Evolutionary conservation across 1,140 invertebrate genomes (phyloP).

Genomic region (Drosophila oshimai): DNA sequence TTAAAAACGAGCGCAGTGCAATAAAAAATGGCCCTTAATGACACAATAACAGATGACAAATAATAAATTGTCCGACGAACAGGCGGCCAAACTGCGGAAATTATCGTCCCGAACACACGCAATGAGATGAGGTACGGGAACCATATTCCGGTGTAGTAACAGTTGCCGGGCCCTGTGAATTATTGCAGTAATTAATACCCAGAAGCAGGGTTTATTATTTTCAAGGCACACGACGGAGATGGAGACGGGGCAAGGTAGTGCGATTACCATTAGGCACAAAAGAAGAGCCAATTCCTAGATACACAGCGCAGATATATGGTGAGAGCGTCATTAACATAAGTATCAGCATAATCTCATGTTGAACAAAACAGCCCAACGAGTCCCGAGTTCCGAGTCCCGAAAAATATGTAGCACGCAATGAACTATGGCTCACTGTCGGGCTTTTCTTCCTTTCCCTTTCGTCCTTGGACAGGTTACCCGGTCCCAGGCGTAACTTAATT

Average conservation of each 20-base stretch:
- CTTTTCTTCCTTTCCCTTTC: background rate
- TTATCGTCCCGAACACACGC: slow-evolving; percentile 36
- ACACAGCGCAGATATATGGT: slow-evolving; percentile 30
- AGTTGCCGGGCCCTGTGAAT: slow-evolving; percentile 55
- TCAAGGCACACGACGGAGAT: background rate
- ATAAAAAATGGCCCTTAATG: slow-evolving; percentile 70
- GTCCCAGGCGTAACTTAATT: slow-evolving; percentile 57
- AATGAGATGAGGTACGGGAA: background rate
- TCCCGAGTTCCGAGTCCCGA: slow-evolving; percentile 3
- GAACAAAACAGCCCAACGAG: slow-evolving; percentile 27
- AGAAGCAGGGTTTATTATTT: slow-evolving; percentile 72
- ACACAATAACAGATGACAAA: slow-evolving; percentile 81
- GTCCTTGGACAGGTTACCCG: slow-evolving; percentile 16
- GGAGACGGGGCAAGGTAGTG: slow-evolving; percentile 35
- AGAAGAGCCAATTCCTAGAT: slow-evolving; percentile 30
- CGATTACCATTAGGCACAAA: slow-evolving; percentile 59
- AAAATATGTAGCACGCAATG: slow-evolving; percentile 48
- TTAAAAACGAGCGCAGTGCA: slow-evolving; percentile 67
- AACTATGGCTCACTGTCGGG: slow-evolving; percentile 37
- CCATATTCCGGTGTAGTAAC: slow-evolving; percentile 14
- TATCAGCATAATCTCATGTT: slow-evolving; percentile 63
- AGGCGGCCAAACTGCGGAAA: slow-evolving; percentile 47
- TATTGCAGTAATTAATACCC: slow-evolving; percentile 77
- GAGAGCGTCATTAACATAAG: slow-evolving; percentile 58
- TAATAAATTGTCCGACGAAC: slow-evolving; percentile 68